These are phyloP conservation scores for Antennarius maculatus DNA, from an alignment of 2,797 vertebrate genomes.

Conservation along the genomic window DNA sequence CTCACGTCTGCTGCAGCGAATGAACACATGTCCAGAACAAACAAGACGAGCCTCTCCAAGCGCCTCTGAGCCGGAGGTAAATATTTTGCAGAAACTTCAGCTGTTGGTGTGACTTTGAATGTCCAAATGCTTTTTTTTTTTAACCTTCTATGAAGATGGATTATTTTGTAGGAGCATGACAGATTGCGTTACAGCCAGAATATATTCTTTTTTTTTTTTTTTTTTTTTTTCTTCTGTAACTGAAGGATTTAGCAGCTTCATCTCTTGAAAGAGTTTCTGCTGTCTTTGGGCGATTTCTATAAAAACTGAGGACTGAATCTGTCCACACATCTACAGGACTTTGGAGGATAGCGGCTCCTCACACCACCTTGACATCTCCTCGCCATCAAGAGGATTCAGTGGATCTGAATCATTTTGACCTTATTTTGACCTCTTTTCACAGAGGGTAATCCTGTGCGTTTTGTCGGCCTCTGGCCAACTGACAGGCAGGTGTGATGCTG, in stretches of 20 bases:
- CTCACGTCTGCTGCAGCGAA: slow-evolving; percentile 53
- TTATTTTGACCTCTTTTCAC: slow-evolving; percentile 17
- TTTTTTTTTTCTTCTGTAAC: slow-evolving; percentile 3
- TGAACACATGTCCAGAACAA: slow-evolving; percentile 71
- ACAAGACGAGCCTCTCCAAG: slow-evolving; percentile 45
- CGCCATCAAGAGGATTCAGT: slow-evolving; percentile 15
- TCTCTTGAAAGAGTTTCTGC: slow-evolving; percentile 5
- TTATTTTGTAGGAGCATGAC: slow-evolving; percentile 4
- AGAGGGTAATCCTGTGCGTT: slow-evolving; percentile 6
- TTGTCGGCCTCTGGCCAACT: slow-evolving; percentile 34
- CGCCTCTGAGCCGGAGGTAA: slow-evolving; percentile 52
- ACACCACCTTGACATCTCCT: slow-evolving; percentile 12
- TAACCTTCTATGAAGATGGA: slow-evolving; percentile 12
- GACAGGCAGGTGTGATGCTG: slow-evolving; percentile 64
- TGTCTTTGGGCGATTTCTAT: slow-evolving; percentile 15
- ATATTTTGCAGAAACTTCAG: slow-evolving; percentile 46
- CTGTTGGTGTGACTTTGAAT: slow-evolving; percentile 20
- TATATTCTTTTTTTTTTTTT: background rate
- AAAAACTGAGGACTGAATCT: slow-evolving; percentile 15
- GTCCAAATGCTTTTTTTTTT: slow-evolving; percentile 14
- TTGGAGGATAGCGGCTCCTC: slow-evolving; percentile 1
- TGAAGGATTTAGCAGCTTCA: background rate
- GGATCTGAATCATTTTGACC: slow-evolving; percentile 24
- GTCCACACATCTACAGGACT: slow-evolving; percentile 22
- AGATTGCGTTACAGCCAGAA: slow-evolving; percentile 2